Conservation (phyloP, 2,888 invertebrate genomes). For the Oscheius sp. region DNA sequence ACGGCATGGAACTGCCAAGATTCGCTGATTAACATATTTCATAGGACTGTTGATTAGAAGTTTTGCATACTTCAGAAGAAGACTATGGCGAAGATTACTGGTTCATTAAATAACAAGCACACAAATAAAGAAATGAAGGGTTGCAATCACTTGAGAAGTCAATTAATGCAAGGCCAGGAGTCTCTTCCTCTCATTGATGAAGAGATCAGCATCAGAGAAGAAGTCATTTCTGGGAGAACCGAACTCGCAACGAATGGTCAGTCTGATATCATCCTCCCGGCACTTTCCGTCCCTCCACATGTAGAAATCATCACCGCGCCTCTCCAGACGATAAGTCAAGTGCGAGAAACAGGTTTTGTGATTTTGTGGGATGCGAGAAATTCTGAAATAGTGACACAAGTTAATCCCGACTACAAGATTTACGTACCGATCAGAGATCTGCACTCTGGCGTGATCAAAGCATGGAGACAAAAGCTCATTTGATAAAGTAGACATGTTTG, state of each 20-base stretch:
- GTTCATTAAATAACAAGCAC: too few relatives aligned
- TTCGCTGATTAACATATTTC: too few relatives aligned
- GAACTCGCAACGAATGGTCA: conserved; percentile 69
- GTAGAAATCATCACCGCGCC: conserved; percentile 62
- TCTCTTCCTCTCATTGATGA: conserved; percentile 41
- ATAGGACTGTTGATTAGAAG: too few relatives aligned
- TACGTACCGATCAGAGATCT: too few relatives aligned
- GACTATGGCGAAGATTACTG: too few relatives aligned
- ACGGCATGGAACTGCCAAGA: conserved; percentile 9
- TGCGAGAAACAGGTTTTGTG: conserved; percentile 67
- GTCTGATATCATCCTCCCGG: conserved; percentile 62
- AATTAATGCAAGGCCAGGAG: conserved; percentile 18
- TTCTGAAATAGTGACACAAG: conserved; percentile 36
- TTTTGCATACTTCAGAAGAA: too few relatives aligned
- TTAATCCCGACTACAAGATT: neutral
- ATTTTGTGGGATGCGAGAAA: conserved; percentile 50
- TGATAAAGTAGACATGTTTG: too few relatives aligned
- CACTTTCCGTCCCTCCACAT: conserved; percentile 68
- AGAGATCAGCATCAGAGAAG: conserved; percentile 61
- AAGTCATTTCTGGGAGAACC: conserved; percentile 60
- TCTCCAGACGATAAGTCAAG: conserved; percentile 65
- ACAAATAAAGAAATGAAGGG: too few relatives aligned
- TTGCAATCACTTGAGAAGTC: too few relatives aligned
- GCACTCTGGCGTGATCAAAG: too few relatives aligned
- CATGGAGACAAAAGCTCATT: too few relatives aligned